Conservation (phyloP, 2,888 invertebrate species). For the Megamerina dolium region DNA sequence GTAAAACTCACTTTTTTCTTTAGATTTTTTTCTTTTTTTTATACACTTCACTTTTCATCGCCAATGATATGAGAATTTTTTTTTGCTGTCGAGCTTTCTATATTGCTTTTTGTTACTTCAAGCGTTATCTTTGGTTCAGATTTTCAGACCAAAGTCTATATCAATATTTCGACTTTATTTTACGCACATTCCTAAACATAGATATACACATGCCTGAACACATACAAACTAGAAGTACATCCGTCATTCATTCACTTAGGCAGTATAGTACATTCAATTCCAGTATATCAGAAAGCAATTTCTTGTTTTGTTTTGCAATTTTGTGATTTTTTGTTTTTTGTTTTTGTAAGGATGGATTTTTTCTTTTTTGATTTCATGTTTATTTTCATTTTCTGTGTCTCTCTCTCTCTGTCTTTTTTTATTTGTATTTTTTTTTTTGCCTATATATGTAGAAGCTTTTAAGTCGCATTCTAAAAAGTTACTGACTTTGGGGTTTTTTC, state of each 20-base stretch:
- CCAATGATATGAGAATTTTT: neutral
- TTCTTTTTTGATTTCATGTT: too few relatives aligned
- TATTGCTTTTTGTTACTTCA: neutral
- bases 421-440: neutral
- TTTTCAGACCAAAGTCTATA: too few relatives aligned
- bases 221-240: too few relatives aligned
- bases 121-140: neutral
- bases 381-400: too few relatives aligned
- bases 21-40: neutral
- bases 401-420: neutral
- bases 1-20: neutral
- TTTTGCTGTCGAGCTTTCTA: neutral
- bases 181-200: neutral
- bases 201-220: too few relatives aligned
- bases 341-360: too few relatives aligned
- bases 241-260: too few relatives aligned
- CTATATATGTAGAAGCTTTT: neutral
- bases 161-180: neutral
- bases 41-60: neutral
- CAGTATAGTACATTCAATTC: too few relatives aligned
- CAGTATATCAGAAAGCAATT: conserved; percentile 3
- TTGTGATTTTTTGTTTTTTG: too few relatives aligned
- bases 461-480: neutral
- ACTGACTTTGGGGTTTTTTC: neutral
- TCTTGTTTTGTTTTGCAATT: neutral